Conservation (phyloP, 2,888 invertebrate species). For the Apamea sordens region DNA sequence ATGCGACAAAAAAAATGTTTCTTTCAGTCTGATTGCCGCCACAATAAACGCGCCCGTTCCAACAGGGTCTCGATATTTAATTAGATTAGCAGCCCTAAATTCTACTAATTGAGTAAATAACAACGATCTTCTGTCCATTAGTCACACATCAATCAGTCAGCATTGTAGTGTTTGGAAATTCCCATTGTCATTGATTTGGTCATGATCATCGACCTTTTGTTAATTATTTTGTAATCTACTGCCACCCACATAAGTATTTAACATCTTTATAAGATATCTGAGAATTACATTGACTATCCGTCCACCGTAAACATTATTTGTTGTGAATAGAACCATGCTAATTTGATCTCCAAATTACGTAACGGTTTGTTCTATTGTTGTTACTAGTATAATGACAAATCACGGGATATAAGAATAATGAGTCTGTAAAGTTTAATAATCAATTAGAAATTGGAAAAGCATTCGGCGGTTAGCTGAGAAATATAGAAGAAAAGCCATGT, state of each 20-base stretch:
- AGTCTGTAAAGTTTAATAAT: neutral
- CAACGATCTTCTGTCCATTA: neutral
- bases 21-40: neutral
- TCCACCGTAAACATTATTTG: neutral
- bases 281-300: conserved; percentile 1
- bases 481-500: too few species aligned
- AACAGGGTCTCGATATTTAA: too few species aligned
- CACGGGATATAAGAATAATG: neutral
- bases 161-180: neutral
- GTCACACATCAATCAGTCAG: neutral
- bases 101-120: neutral
- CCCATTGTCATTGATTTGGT: neutral
- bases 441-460: neutral
- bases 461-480: too few species aligned
- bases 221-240: neutral
- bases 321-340: neutral
- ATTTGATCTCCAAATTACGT: neutral
- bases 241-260: too few species aligned
- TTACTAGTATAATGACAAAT: neutral
- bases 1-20: neutral
- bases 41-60: neutral
- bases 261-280: neutral
- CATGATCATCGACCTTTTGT: neutral
- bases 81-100: neutral
- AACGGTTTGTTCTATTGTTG: neutral